Conservation (phyloP, 2,888 invertebrate genomes). For the Peribatodes rhomboidaria region DNA sequence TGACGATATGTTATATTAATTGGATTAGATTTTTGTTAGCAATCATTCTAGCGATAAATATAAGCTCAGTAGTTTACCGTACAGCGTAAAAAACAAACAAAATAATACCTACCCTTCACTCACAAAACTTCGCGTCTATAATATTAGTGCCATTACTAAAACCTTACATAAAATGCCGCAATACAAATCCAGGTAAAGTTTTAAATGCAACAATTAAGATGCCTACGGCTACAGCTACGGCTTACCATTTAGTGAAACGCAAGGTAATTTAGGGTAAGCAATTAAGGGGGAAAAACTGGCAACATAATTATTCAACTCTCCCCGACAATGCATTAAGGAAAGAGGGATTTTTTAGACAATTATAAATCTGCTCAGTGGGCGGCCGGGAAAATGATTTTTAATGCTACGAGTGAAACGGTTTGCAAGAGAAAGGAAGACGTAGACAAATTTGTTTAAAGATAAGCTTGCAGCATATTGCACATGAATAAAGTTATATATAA, state of each 20-base stretch:
- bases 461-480: no score
- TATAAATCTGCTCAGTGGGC: conserved; percentile 51
- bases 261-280: conserved; percentile 60
- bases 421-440: conserved; percentile 39
- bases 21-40: no score
- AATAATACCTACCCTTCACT: no score
- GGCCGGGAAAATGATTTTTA: conserved; percentile 33
- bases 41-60: no score
- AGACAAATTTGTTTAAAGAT: conserved; percentile 9
- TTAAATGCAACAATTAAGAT: conserved; percentile 47
- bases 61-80: no score
- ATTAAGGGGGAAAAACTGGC: conserved; percentile 57
- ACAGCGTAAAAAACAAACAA: no score
- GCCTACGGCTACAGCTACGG: conserved; percentile 23
- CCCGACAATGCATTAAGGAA: conserved; percentile 60
- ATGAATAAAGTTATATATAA: no score
- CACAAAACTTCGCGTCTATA: no score
- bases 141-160: background rate
- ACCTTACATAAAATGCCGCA: conserved; percentile 18
- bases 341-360: conserved; percentile 57
- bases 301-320: conserved; percentile 60
- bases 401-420: conserved; percentile 38
- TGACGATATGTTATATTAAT: no score
- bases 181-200: conserved; percentile 43
- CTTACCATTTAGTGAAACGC: conserved; percentile 49